Evolutionary conservation across 2,797 vertebrate species (phyloP).

Genomic region (Picus viridis): DNA sequence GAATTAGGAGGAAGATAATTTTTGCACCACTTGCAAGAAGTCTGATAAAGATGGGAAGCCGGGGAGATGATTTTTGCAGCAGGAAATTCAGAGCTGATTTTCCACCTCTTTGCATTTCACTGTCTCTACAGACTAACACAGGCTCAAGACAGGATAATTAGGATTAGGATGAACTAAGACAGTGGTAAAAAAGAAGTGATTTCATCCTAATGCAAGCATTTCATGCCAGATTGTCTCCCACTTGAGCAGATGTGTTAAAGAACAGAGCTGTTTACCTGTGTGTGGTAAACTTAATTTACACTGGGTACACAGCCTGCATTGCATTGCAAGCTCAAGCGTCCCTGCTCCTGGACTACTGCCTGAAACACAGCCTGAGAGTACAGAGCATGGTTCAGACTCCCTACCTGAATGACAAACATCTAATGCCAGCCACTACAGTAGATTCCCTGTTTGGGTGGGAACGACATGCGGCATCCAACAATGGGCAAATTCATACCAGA

Average conservation of each 20-base stretch:
- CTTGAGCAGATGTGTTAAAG: not conserved
- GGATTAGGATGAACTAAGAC: not conserved
- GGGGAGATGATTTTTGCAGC: not conserved
- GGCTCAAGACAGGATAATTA: not conserved
- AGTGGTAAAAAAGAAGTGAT: constrained; percentile 15
- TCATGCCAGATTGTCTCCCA: constrained; percentile 6
- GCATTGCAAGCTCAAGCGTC: not conserved
- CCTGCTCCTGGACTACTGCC: not conserved
- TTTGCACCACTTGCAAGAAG: not conserved
- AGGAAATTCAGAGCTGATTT: not conserved
- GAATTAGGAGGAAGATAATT: not conserved
- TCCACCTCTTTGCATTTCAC: not conserved
- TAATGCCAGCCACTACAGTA: not conserved
- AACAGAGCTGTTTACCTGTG: constrained; percentile 32
- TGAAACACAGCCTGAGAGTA: not conserved
- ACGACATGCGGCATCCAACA: not conserved
- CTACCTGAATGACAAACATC: not conserved
- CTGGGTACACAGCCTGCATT: not conserved
- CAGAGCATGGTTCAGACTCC: not conserved
- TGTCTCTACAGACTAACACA: not conserved
- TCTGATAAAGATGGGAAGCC: not conserved
- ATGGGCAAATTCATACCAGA: constrained; percentile 9
- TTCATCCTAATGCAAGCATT: not conserved
- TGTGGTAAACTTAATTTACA: not conserved
- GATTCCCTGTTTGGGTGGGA: not conserved